Conservation (phyloP, 2,113 vertebrate genomes). For the Myrmophylax atrothorax region DNA sequence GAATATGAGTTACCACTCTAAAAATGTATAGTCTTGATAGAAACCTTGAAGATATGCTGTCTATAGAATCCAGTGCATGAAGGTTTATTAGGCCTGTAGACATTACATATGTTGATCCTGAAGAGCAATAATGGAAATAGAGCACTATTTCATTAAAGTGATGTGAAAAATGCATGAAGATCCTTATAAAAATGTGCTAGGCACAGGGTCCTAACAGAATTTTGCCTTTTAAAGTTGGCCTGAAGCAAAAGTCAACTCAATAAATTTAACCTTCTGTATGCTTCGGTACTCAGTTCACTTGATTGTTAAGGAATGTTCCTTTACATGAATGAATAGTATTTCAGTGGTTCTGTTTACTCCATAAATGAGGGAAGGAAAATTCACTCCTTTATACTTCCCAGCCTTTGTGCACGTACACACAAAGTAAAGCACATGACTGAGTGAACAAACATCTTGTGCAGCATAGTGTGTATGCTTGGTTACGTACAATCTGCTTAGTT, state of each 20-base stretch:
- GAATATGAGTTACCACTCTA: neutral
- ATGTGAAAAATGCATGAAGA: neutral
- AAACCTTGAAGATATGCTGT: neutral
- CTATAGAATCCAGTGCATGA: neutral
- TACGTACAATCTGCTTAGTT: neutral
- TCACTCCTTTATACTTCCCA: neutral
- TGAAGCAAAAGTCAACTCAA: neutral
- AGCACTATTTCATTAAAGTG: too few relatives aligned
- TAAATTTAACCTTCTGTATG: neutral
- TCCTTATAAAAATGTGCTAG: neutral
- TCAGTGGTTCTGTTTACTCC: neutral
- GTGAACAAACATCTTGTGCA: neutral
- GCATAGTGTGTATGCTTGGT: rapidly evolving
- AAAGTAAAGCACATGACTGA: neutral
- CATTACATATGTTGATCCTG: neutral
- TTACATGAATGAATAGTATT: neutral
- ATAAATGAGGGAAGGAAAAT: neutral
- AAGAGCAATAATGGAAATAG: neutral
- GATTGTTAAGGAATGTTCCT: neutral
- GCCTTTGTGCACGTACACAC: neutral
- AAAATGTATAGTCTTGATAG: neutral
- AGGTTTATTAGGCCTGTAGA: neutral
- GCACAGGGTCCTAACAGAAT: neutral
- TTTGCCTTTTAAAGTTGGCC: neutral
- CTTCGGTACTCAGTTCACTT: neutral